Evolutionary conservation across 2,113 vertebrate genomes (phyloP).

Genomic region (Dinomys branickii): DNA sequence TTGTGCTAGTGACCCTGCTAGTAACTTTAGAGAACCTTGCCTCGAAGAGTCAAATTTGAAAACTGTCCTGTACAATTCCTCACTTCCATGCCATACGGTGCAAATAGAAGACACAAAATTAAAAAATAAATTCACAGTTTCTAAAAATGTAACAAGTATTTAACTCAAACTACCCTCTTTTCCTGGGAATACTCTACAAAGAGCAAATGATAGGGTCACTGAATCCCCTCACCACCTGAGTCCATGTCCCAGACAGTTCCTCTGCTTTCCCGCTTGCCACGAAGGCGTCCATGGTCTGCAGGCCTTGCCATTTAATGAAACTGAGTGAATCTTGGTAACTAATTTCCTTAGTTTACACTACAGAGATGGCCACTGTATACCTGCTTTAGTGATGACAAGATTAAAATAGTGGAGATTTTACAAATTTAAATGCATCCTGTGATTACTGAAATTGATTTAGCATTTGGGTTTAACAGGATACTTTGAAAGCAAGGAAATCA

Average conservation of each 20-base stretch:
- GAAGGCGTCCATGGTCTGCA: background rate
- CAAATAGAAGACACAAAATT: background rate
- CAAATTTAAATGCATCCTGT: background rate
- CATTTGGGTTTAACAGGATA: background rate
- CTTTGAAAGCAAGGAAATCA: no score
- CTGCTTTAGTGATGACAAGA: conserved; percentile 63
- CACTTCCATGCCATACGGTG: accelerated
- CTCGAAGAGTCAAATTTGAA: background rate
- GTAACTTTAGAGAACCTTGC: background rate
- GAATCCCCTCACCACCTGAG: background rate
- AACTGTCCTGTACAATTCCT: background rate
- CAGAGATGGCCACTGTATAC: conserved; percentile 58
- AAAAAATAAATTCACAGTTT: background rate
- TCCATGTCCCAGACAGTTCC: background rate
- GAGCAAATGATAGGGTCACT: background rate
- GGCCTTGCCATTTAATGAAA: conserved; percentile 54
- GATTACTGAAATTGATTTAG: background rate
- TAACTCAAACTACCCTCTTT: background rate
- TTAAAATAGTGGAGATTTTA: conserved; percentile 19
- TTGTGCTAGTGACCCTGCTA: background rate
- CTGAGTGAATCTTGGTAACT: conserved; percentile 76
- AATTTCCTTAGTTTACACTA: conserved; percentile 74
- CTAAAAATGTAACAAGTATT: background rate
- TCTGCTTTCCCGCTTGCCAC: background rate
- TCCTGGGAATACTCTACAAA: background rate